A percentile compares a stretch with the other conserved stretches of the same genome.
Evolutionary conservation across 2,113 vertebrate genomes (phyloP).

Genomic region (Hyperopisus bebe): DNA sequence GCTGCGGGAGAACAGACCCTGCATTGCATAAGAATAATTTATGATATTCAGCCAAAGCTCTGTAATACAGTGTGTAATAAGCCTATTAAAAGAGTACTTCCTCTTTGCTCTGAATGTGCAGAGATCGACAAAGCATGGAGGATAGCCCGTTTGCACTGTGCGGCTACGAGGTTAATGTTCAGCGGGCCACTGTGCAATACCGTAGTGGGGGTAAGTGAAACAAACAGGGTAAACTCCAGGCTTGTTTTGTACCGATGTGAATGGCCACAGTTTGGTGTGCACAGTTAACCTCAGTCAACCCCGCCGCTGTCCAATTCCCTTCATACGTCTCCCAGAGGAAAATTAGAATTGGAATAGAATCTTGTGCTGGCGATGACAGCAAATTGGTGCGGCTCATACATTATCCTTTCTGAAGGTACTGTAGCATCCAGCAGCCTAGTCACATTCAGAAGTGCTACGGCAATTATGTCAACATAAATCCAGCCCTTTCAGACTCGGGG

Average conservation of each 20-base stretch:
- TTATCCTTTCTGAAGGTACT: conserved; percentile 35
- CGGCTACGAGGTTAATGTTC: neutral
- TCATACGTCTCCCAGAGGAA: conserved; percentile 9
- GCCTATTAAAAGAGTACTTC: neutral
- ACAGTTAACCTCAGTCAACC: conserved; percentile 24
- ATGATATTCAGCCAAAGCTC: neutral
- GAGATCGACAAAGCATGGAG: neutral
- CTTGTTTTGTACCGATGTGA: conserved; percentile 14
- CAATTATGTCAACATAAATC: conserved; percentile 51
- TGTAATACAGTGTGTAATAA: conserved; percentile 7
- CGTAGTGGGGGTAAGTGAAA: neutral
- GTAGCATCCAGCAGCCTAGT: conserved; percentile 21
- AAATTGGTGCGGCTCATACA: conserved; percentile 29
- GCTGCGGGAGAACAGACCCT: neutral
- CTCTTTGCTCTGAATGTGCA: neutral
- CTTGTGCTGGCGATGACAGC: conserved; percentile 19
- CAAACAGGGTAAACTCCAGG: conserved; percentile 19
- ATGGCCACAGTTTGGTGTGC: conserved; percentile 12
- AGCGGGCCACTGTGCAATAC: neutral
- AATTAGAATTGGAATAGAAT: conserved; percentile 25
- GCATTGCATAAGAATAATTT: neutral
- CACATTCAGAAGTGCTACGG: conserved; percentile 34
- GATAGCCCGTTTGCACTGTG: neutral
- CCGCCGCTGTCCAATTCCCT: conserved; percentile 24
- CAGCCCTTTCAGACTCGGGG: conserved; percentile 26